These are phyloP conservation scores for Holothuria leucospilota DNA, from an alignment of 53 echinoderm and acorn worm species.

Conservation along the genomic window DNA sequence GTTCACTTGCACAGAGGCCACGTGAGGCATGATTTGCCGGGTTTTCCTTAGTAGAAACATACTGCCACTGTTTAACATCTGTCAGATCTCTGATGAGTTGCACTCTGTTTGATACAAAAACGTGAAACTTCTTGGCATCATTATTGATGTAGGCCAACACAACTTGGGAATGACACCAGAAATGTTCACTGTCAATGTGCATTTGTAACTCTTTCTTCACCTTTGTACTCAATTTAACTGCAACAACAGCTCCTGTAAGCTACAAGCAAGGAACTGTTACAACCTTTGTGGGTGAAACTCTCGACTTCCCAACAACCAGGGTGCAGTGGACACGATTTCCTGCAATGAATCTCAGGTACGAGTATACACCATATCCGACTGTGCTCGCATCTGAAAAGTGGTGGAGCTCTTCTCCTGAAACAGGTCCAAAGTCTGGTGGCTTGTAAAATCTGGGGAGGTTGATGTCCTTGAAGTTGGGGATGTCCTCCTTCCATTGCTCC, in stretches of 20 bases:
- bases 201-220: slow-evolving; percentile 42
- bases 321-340: slow-evolving; percentile 54
- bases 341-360: slow-evolving; percentile 24
- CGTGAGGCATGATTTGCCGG: slow-evolving; percentile 46
- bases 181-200: slow-evolving; percentile 18
- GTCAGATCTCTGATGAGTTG: slow-evolving; percentile 40
- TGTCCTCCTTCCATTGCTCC: slow-evolving; percentile 52
- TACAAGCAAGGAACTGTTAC: no score
- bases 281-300: slow-evolving; percentile 52
- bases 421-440: slow-evolving; percentile 51
- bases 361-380: slow-evolving; percentile 60
- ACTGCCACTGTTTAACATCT: slow-evolving; percentile 48
- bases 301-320: slow-evolving; percentile 55
- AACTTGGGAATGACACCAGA: no score
- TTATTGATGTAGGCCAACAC: no score
- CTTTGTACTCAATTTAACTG: slow-evolving; percentile 42
- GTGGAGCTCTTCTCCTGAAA: slow-evolving; percentile 54
- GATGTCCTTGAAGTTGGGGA: slow-evolving; percentile 34
- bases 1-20: slow-evolving; percentile 1
- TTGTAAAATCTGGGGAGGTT: slow-evolving; percentile 58
- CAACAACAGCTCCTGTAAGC: no score
- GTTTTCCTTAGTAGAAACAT: slow-evolving; percentile 23
- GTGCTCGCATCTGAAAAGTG: slow-evolving; percentile 82
- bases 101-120: no score
- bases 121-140: no score